Evolutionary conservation across 2,113 vertebrate species (phyloP), one percentile per base, ranked within the genome.

Genomic region (Sclerurus mexicanus): DNA sequence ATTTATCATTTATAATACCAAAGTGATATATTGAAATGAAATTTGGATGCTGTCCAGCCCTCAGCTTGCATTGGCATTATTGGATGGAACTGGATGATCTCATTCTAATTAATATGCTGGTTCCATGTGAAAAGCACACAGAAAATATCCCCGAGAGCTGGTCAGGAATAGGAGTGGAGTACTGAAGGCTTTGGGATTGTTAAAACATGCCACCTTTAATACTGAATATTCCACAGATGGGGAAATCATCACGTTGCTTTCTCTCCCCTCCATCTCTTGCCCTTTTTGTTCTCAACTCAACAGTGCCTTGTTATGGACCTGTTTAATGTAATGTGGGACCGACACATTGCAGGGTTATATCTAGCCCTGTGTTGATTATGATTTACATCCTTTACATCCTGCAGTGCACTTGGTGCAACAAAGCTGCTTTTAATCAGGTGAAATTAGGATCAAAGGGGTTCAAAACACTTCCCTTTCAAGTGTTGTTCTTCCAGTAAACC

Each of bases 1-100:
- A 99, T 99, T 99, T 98, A 98, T 98, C 98, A 98, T 99, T 98
- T 98, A 97, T 98, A 98, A 98, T 97, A 97, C 86, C 78, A 77
- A 97, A 97, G 96, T 98, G 98, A 98, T 97, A 94, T 98, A 98
- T 98, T 97, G 98, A 98, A 98, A 98, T 98, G 94, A 97, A 97
- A 96, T 95, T 95, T 98, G 98, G 98, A 97, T 92, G 93, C 49
- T 35, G 56, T 98, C 98, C 98, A 98, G 95, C 85, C 86, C 76
- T 95, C 95, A 87, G 94, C 97, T 98, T 98, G 96, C 97, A 93
- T 75, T 95, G 95, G 86, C 90, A 90, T 95, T 96, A 89, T 93
- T 89, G 95, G 94, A 90, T 97, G 96, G 72, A 94, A 76, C 91
- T 55, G 74, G 88, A 92, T 97, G 97, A 98, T 96, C 96, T 98